Base-by-base conservation (phyloP, 2,888 invertebrate species). In the Epistrophe eligans region DNA sequence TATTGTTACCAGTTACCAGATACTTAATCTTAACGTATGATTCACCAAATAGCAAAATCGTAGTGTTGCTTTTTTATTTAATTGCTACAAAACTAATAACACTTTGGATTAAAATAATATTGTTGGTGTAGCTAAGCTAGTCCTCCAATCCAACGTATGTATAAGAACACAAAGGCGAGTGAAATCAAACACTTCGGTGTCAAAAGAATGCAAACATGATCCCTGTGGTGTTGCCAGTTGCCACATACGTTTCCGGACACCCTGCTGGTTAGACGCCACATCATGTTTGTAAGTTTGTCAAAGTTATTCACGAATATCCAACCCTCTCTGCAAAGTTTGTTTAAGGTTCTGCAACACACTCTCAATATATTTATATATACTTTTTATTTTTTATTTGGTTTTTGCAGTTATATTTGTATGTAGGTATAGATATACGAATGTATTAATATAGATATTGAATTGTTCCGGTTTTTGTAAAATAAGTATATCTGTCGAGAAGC, bases 201-300 rank as follows among this genome's bases (percentile, higher is more conserved):
- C 79, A 88, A 84, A 83, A 74, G 67, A 84, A 84, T 50, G 70
- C 77, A 88, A 88, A 88, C 84, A 88, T 70, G 43, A 67, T 60
- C 66, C 88, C 88, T 73, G 88, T 84, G 84, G 88, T 28, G 84
- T 83, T 88, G 79, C 73, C 88, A 84, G 84, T 83, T 88, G 79
- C 73, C 88, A 84, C 88, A 88, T 88, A 84, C 60, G 80, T 80
- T 88, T 88, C 84, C 77, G 76, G 84, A 50, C 57, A 57, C 67
- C 84, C 76, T 76, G 84, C 84, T 70, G 88, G 88, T 45, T 88
- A 74, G 52, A 82, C 77, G 77, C 77, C 82, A 82, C 85, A 77
- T 77, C 66, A 79, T 77, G 57, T 85, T 76, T 81, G 38, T 38
- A 45, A 55, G 60, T 81, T 28, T 60, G 13, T 72, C 38, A 74